Percentiles rank a stretch among this genome's conserved stretches.
These are phyloP conservation scores for Leptinotarsa peninsularis DNA, from an alignment of 2,888 invertebrate genomes.

Conservation along the genomic window DNA sequence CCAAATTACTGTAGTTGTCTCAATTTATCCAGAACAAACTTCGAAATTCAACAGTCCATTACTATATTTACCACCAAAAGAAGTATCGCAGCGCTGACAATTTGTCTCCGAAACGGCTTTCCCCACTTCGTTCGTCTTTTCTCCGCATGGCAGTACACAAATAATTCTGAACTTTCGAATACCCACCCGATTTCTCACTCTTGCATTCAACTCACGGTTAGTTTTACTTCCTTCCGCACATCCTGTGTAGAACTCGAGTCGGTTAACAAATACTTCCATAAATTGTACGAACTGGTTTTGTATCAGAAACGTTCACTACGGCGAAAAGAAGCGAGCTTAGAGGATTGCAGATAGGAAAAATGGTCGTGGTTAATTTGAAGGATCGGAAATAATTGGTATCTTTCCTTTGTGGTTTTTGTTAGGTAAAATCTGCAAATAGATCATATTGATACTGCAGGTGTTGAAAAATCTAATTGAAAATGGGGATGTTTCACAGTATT, in stretches of 20 bases:
- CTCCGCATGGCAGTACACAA: constrained; percentile 27
- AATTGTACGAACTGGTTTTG: not conserved
- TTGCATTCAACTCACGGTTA: constrained; percentile 39
- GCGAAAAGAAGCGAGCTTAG: not conserved
- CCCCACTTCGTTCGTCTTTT: constrained; percentile 9
- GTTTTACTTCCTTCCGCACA: constrained; percentile 39
- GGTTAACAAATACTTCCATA: constrained; percentile 37
- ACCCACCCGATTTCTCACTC: constrained; percentile 35
- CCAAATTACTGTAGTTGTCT: not conserved
- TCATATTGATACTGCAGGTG: too few relatives aligned
- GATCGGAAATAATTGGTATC: not conserved
- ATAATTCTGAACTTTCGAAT: constrained; percentile 35
- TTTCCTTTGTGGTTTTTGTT: too few relatives aligned
- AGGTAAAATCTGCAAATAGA: too few relatives aligned
- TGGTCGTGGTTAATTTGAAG: not conserved
- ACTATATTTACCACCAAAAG: not conserved
- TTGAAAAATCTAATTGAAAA: too few relatives aligned
- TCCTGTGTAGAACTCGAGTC: constrained; percentile 38
- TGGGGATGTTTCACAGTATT: too few relatives aligned
- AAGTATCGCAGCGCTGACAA: constrained; percentile 16
- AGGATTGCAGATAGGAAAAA: constrained; percentile 8
- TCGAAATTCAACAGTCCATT: not conserved
- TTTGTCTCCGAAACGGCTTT: constrained; percentile 22
- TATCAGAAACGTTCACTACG: constrained; percentile 1
- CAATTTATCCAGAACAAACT: constrained; percentile 3